Evolutionary conservation across 2,888 invertebrate genomes (phyloP).

Genomic region (Diarsia mendica): DNA sequence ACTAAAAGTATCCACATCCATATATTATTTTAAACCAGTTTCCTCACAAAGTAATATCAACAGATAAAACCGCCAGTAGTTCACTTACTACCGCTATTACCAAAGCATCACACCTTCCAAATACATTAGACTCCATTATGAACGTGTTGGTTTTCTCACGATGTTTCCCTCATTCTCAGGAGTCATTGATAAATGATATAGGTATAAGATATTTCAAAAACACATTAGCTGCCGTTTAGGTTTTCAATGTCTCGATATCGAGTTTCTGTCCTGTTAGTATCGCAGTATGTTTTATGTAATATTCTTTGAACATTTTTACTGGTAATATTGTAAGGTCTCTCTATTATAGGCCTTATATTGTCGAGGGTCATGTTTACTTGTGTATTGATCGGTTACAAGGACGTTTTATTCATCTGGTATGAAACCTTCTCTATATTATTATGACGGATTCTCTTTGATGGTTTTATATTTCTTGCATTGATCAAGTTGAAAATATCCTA

Average conservation of each 20-base stretch:
- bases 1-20: not conserved
- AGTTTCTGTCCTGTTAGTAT: constrained; percentile 52
- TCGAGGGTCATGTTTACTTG: constrained; percentile 12
- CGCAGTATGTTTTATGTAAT: constrained; percentile 40
- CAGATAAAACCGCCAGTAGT: constrained; percentile 26
- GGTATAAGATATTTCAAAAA: constrained; percentile 58
- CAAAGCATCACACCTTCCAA: constrained; percentile 34
- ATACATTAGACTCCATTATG: constrained; percentile 57
- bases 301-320: constrained; percentile 39
- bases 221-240: constrained; percentile 60
- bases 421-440: not conserved
- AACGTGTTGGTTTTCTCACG: constrained; percentile 61
- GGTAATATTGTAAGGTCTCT: constrained; percentile 19
- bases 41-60: constrained; percentile 5
- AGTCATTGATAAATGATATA: constrained; percentile 59
- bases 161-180: constrained; percentile 45
- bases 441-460: not conserved
- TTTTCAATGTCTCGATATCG: constrained; percentile 59
- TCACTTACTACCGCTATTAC: constrained; percentile 40
- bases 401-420: not conserved
- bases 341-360: constrained; percentile 36
- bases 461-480: not conserved
- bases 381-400: constrained; percentile 4
- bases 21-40: not conserved
- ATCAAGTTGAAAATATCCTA: not conserved